Evolutionary conservation across 2,113 vertebrate species (phyloP).

Genomic region (Lethenteron camtschaticum): DNA sequence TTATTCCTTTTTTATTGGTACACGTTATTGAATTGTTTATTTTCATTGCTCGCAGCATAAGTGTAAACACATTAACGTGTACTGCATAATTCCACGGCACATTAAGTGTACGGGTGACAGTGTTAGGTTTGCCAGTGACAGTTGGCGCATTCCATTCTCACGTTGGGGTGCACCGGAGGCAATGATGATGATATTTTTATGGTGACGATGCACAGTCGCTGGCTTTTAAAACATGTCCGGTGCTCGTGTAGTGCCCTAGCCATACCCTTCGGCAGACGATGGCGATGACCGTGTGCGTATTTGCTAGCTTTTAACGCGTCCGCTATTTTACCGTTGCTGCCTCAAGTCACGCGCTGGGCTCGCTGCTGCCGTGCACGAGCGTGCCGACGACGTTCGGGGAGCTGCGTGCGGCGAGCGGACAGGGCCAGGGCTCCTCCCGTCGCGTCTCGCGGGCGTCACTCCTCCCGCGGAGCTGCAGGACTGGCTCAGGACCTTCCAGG

Average conservation of each 20-base stretch:
- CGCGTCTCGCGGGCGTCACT: conserved; percentile 84
- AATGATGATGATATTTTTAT: fast-evolving
- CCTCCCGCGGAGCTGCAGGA: conserved; percentile 87
- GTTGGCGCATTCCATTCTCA: no score
- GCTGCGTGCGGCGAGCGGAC: conserved; percentile 78
- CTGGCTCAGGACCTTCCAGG: conserved; percentile 99
- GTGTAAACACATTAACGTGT: no score
- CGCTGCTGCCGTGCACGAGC: conserved; percentile 77
- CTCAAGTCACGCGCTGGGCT: not conserved
- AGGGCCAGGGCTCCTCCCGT: conserved; percentile 49
- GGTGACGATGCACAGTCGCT: fast-evolving
- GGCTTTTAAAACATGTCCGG: fast-evolving
- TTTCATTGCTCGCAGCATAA: no score
- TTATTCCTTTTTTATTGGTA: no score
- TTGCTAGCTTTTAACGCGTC: fast-evolving
- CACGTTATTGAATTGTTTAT: no score
- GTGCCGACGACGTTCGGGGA: conserved; percentile 94
- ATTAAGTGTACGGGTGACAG: not conserved
- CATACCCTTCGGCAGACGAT: no score
- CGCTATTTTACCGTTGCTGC: not conserved
- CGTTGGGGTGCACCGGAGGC: not conserved
- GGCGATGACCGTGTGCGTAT: no score
- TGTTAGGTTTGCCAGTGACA: no score
- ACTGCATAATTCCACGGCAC: no score
- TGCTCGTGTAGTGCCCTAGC: fast-evolving